Evolutionary conservation across 2,888 invertebrate genomes (phyloP), one percentile per base, ranked within the genome.

Genomic region (Papilio gigon): DNA sequence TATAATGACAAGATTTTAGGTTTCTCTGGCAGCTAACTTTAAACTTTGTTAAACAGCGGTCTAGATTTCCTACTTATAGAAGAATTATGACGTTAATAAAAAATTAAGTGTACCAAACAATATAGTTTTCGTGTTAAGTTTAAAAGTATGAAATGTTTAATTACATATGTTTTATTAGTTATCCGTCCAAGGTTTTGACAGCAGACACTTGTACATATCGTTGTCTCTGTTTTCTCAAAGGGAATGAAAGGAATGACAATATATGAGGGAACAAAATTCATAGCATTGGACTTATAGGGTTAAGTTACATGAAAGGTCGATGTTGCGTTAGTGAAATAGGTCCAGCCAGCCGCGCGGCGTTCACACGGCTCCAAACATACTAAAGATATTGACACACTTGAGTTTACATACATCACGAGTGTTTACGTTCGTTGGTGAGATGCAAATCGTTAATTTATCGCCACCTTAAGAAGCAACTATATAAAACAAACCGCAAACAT

Each of bases 391-490:
- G 84, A 84, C 86, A 85, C 83, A 84, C 79, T 78, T 78, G 79
- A 82, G 82, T 84, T 83, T 85, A 75, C 84, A 84, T 84, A 84
- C 81, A 87, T 85, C 84, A 85, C 76, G 75, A 78, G 73, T 85
- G 86, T 88, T 89, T 89, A 88, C 86, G 78, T 84, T 84, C 77
- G 77, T 81, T 75, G 82, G 82, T 81, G 85, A 87, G 85, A 89
- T 89, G 89, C 87, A 87, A 89, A 90, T 90, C 87, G 88, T 86
- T 89, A 89, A 89, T 90, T 89, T 88, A 90, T 90, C 87, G 84
- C 88, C 88, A 87, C 86, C 86, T 88, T 85, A 83, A 86, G 86
- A 81, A 84, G 86, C 82, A 81, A 86, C 86, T 86, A 87, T 89
- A 88, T 90, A 86, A 89, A 88, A 85, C 85, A 84, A 85, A 88